Conservation (phyloP, 2,888 invertebrate species). For the Ennomos erosarius region DNA sequence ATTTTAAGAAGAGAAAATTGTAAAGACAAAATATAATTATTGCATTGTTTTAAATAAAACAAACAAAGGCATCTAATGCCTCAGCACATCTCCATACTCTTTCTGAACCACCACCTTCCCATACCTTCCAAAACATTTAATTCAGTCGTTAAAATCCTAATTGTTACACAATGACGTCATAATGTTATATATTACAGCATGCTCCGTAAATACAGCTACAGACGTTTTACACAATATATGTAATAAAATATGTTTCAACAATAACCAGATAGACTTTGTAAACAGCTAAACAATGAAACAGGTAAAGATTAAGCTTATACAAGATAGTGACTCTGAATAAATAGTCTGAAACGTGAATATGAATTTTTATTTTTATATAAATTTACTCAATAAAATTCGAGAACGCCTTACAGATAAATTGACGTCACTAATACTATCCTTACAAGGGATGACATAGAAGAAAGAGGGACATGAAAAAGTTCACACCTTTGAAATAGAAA, state of each 20-base stretch:
- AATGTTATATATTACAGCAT: slow-evolving; percentile 65
- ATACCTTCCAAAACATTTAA: slow-evolving; percentile 61
- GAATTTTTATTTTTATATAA: slow-evolving; percentile 49
- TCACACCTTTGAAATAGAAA: slow-evolving; percentile 20
- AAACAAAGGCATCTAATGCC: slow-evolving; percentile 18
- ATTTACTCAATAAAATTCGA: slow-evolving; percentile 41
- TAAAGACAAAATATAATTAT: background rate
- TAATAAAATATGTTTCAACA: slow-evolving; percentile 78
- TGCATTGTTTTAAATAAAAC: slow-evolving; percentile 3
- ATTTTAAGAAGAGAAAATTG: background rate
- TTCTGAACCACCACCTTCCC: slow-evolving; percentile 28
- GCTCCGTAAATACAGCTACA: slow-evolving; percentile 55
- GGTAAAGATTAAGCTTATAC: slow-evolving; percentile 60
- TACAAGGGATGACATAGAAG: slow-evolving; percentile 21
- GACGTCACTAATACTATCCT: slow-evolving; percentile 29
- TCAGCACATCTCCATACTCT: slow-evolving; percentile 9
- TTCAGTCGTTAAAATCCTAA: slow-evolving; percentile 76
- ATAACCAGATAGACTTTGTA: slow-evolving; percentile 82
- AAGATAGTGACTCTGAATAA: slow-evolving; percentile 57
- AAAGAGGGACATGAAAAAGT: slow-evolving; percentile 15
- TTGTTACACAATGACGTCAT: slow-evolving; percentile 46
- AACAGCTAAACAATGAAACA: slow-evolving; percentile 70
- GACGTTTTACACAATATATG: slow-evolving; percentile 50
- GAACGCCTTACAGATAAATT: slow-evolving; percentile 37
- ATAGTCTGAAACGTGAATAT: slow-evolving; percentile 49